Percentiles rank a stretch among this genome's conserved stretches.
These are phyloP conservation scores for Eubasilissa splendida DNA, from an alignment of 2,888 invertebrate species.

Conservation along the genomic window DNA sequence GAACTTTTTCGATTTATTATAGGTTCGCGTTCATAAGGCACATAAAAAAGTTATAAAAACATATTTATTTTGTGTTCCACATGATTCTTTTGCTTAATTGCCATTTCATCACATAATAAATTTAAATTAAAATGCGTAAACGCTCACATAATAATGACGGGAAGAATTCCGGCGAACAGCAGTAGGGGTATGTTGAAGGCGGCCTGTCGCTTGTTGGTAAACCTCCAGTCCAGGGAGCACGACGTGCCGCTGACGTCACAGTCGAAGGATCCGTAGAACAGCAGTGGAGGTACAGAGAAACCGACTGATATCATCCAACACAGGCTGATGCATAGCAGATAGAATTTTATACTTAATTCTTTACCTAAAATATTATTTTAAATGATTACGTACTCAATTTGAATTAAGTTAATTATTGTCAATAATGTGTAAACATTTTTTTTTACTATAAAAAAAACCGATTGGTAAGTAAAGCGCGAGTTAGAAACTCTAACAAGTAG, in stretches of 20 bases:
- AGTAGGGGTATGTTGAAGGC: constrained; percentile 69
- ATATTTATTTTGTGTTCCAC: no score
- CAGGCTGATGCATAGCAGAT: constrained; percentile 67
- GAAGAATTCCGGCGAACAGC: constrained; percentile 67
- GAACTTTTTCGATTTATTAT: no score
- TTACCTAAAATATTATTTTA: constrained; percentile 64
- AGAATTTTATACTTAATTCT: constrained; percentile 66
- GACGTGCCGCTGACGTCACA: constrained; percentile 71
- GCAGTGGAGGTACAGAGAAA: constrained; percentile 69
- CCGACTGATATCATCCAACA: constrained; percentile 68
- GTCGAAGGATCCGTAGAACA: constrained; percentile 70
- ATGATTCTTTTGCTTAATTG: not conserved
- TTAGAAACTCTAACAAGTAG: no score
- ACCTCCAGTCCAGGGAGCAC: constrained; percentile 71
- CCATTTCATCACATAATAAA: not conserved
- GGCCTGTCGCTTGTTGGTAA: constrained; percentile 66
- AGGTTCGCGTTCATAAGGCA: not conserved
- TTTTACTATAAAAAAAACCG: no score
- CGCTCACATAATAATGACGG: constrained; percentile 69
- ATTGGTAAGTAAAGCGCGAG: no score
- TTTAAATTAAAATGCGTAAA: not conserved
- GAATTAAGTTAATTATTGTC: no score
- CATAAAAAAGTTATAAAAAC: not conserved
- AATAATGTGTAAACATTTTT: no score
- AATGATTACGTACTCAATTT: no score